Percentiles rank a stretch among this genome's conserved stretches.
phyloP scores from a whole-genome alignment of 1,140 invertebrate genomes.

The Heliconius melpomene region DNA sequence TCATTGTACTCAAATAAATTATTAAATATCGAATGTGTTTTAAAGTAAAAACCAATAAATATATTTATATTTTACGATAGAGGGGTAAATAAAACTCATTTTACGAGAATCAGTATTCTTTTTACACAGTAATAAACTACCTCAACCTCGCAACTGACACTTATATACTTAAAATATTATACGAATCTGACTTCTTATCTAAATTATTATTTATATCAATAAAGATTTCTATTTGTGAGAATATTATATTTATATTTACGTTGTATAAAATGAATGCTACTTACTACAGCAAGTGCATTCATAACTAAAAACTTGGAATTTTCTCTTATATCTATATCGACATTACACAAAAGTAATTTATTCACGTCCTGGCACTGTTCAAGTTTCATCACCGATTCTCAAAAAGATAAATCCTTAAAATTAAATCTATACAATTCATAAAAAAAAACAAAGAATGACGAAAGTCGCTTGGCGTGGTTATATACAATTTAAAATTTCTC shows the following conservation, averaged over 20 bases:
- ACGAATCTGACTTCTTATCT: conserved; percentile 74
- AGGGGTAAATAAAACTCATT: conserved; percentile 62
- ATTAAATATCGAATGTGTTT: no score
- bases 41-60: neutral
- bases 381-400: conserved; percentile 17
- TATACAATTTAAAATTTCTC: conserved; percentile 34
- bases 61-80: neutral
- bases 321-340: conserved; percentile 45
- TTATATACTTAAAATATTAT: conserved; percentile 73
- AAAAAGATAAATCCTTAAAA: conserved; percentile 37
- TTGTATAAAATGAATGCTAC: conserved; percentile 64
- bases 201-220: conserved; percentile 65
- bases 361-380: conserved; percentile 50
- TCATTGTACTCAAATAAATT: no score
- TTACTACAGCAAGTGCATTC: conserved; percentile 55
- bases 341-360: conserved; percentile 60
- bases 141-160: conserved; percentile 66
- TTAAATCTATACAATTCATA: conserved; percentile 42
- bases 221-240: conserved; percentile 73
- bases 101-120: conserved; percentile 74
- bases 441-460: conserved; percentile 41
- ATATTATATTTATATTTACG: conserved; percentile 61
- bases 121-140: conserved; percentile 72
- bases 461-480: conserved; percentile 50
- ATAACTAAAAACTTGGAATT: conserved; percentile 59